Conservation (phyloP, 2,888 invertebrate genomes). For the Tanytarsus gracilentus region DNA sequence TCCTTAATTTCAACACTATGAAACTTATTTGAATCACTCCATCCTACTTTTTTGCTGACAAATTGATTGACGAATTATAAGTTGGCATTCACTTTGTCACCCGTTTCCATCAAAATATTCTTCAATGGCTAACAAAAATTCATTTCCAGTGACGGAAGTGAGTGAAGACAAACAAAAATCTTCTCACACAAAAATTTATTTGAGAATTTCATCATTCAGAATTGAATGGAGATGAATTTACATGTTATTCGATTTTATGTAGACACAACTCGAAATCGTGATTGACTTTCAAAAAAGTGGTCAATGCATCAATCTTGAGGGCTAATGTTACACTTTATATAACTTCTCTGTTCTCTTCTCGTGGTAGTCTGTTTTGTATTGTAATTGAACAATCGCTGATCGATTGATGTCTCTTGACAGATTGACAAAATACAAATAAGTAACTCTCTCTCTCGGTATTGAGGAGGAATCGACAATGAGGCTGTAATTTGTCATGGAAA, state of each 20-base stretch:
- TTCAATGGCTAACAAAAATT: too few species aligned
- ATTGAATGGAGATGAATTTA: constrained; percentile 11
- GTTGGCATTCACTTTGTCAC: constrained; percentile 18
- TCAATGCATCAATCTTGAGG: constrained; percentile 14
- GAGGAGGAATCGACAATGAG: constrained; percentile 8
- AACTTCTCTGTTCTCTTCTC: not conserved
- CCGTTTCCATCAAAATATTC: constrained; percentile 2
- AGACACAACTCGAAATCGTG: not conserved
- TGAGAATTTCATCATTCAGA: constrained; percentile 15
- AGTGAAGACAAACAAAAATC: too few species aligned
- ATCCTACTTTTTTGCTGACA: not conserved
- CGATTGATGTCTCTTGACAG: constrained; percentile 25
- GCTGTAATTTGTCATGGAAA: constrained; percentile 21
- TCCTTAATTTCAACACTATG: not conserved
- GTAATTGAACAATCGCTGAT: not conserved
- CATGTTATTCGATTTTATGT: constrained; percentile 24
- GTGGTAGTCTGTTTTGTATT: constrained; percentile 2
- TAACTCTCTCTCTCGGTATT: not conserved
- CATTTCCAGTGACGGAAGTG: too few species aligned
- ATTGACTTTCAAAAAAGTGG: not conserved
- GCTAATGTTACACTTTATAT: constrained; percentile 1
- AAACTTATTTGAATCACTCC: constrained; percentile 19
- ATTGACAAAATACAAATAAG: constrained; percentile 13
- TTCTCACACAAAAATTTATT: too few species aligned
- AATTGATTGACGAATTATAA: constrained; percentile 25